These are phyloP conservation scores for Agrotis ipsilon DNA, from an alignment of 2,888 invertebrate species.

Conservation along the genomic window DNA sequence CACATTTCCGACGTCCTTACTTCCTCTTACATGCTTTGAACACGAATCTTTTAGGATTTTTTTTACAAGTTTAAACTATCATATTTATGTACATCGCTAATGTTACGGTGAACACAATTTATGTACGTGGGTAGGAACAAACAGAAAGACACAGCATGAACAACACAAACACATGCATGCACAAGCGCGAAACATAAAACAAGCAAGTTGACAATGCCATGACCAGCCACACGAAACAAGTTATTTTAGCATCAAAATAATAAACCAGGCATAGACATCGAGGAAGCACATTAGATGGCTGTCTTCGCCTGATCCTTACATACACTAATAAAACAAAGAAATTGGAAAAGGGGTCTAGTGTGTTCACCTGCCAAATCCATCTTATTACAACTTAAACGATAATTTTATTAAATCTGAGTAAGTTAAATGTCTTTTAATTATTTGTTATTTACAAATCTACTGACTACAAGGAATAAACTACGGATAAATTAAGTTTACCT, in stretches of 20 bases:
- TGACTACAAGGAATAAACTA: slow-evolving; percentile 13
- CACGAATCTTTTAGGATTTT: slow-evolving; percentile 1
- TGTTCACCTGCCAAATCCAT: slow-evolving; percentile 61
- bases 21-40: background rate
- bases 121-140: slow-evolving; percentile 24
- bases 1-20: slow-evolving; percentile 15
- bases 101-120: slow-evolving; percentile 34
- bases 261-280: slow-evolving; percentile 31
- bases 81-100: slow-evolving; percentile 11
- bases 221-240: slow-evolving; percentile 26
- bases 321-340: slow-evolving; percentile 44
- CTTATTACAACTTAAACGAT: slow-evolving; percentile 1
- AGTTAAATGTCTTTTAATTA: background rate
- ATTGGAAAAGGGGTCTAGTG: slow-evolving; percentile 56
- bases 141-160: slow-evolving; percentile 42
- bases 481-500: background rate
- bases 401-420: background rate
- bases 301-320: slow-evolving; percentile 43
- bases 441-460: slow-evolving; percentile 13
- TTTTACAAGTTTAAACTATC: slow-evolving; percentile 24
- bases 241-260: slow-evolving; percentile 31
- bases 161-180: slow-evolving; percentile 52
- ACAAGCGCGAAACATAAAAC: slow-evolving; percentile 39
- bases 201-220: slow-evolving; percentile 46
- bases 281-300: slow-evolving; percentile 28